These are phyloP conservation scores for Chrysaora quinquecirrha DNA, from an alignment of 30 jellyfish, hydroid and myxozoan genomes.

Conservation along the genomic window DNA sequence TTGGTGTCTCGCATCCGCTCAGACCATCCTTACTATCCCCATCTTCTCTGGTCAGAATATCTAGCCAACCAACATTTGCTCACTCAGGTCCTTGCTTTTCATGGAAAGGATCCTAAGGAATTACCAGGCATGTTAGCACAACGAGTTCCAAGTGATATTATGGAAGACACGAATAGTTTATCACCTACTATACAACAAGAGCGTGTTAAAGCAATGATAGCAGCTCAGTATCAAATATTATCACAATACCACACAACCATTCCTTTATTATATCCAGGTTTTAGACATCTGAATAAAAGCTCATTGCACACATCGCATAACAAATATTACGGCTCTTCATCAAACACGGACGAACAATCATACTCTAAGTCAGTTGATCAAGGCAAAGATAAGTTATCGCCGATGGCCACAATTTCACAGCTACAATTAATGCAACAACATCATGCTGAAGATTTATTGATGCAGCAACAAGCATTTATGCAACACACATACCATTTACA, in stretches of 20 bases:
- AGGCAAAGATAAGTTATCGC: slow-evolving; percentile 66
- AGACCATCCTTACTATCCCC: slow-evolving; percentile 82
- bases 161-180: slow-evolving; percentile 62
- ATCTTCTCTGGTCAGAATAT: slow-evolving; percentile 76
- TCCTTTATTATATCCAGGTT: slow-evolving; percentile 63
- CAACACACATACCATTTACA: slow-evolving; percentile 66
- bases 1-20: slow-evolving; percentile 74
- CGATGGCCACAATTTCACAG: slow-evolving; percentile 44
- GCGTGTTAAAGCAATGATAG: slow-evolving; percentile 80
- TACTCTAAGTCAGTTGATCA: slow-evolving; percentile 19
- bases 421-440: slow-evolving; percentile 63
- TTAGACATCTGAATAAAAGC: slow-evolving; percentile 33
- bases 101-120: slow-evolving; percentile 89
- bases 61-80: slow-evolving; percentile 80
- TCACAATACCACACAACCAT: slow-evolving; percentile 62
- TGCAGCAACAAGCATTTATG: slow-evolving; percentile 75
- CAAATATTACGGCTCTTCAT: slow-evolving; percentile 22
- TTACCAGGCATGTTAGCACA: slow-evolving; percentile 69
- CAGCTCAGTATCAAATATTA: slow-evolving; percentile 76
- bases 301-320: slow-evolving; percentile 21
- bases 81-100: slow-evolving; percentile 75
- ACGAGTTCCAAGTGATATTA: slow-evolving; percentile 66
- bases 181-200: slow-evolving; percentile 76
- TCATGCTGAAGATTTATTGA: slow-evolving; percentile 66
- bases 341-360: slow-evolving; percentile 28